Evolutionary conservation across 2,888 invertebrate genomes (phyloP).

Genomic region (Nysson spinosus): DNA sequence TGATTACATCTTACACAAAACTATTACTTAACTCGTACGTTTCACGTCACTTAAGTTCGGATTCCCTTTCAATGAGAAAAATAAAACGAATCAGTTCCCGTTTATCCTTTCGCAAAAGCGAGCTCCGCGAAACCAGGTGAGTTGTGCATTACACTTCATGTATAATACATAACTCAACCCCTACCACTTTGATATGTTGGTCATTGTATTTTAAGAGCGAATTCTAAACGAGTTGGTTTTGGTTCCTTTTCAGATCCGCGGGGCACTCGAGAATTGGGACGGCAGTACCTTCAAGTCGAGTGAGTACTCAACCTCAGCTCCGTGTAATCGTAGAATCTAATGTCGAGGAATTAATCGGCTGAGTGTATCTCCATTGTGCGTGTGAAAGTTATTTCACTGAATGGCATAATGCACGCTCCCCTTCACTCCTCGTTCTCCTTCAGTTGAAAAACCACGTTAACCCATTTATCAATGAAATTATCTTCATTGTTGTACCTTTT

Average conservation of each 20-base stretch:
- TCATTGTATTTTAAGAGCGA: slow-evolving; percentile 60
- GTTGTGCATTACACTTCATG: slow-evolving; percentile 42
- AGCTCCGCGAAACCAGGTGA: slow-evolving; percentile 14
- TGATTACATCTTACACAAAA: no score
- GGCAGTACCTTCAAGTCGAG: slow-evolving; percentile 69
- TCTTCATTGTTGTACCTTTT: no score
- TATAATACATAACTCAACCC: slow-evolving; percentile 50
- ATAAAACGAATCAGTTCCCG: slow-evolving; percentile 34
- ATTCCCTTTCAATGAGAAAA: slow-evolving; percentile 18
- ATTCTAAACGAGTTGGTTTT: slow-evolving; percentile 46
- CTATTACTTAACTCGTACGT: no score
- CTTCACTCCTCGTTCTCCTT: no score
- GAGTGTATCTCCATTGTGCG: slow-evolving; percentile 31
- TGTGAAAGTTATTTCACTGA: no score
- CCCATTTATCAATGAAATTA: no score
- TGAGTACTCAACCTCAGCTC: no score
- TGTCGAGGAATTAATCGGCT: slow-evolving; percentile 2
- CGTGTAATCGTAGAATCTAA: no score
- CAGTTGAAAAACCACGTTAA: no score
- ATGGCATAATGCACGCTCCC: no score
- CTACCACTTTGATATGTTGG: slow-evolving; percentile 28
- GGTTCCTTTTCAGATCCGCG: slow-evolving; percentile 69
- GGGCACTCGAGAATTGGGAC: slow-evolving; percentile 71
- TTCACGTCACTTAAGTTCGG: no score
- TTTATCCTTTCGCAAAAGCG: slow-evolving; percentile 12